Base-by-base conservation (phyloP, 2,113 vertebrate species). In the Callipepla squamata region DNA sequence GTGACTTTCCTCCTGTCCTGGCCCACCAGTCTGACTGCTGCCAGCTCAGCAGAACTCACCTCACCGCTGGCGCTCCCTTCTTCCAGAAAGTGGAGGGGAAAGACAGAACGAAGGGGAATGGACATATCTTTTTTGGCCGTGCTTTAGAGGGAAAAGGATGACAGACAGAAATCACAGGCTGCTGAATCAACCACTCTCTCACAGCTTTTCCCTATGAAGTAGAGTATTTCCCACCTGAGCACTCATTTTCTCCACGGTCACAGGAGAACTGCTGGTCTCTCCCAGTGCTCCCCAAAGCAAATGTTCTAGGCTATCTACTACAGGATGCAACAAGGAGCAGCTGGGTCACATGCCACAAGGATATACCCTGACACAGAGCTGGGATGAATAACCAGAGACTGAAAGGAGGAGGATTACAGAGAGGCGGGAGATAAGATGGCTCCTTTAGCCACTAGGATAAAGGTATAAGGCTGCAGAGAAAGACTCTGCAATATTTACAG, bases 231-330 rank as follows among this genome's bases (percentile, higher is more conserved):
- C 57, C 57, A 88, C 45, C 30, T 38, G n/a, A 2, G 25, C 1
- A 0, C 73, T 51, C 9, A 18, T 53, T 26, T n/a, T 57, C 44
- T 40, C 45, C 53, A 47, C 2, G 0, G 57, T 28, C 61, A 9
- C 2, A 36, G 34, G 12, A n/a, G 58, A 80, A 51, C 38, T 5
- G 21, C 2, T 0, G 0, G 44, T 32, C 36, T 68, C n/a, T 51
- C 65, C 74, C 30, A 79, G 34, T 40, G 65, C 13, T 21, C 45
- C 36, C 30, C 25, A 45, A 40, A 79, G 23, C 34, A 59, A 76
- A 79, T 0, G 2, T 40, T 84, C 84, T 26, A 61, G 28, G 18
- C 12, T 48, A 34, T 3, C 32, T 34, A 57, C 48, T 55, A 18
- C 34, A 72, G 57, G 48, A 44, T 20, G 61, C 44, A 50, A 51